Evolutionary conservation across 2,113 vertebrate genomes (phyloP), one percentile per base, ranked within the genome.

Genomic region (Holacanthus passer): DNA sequence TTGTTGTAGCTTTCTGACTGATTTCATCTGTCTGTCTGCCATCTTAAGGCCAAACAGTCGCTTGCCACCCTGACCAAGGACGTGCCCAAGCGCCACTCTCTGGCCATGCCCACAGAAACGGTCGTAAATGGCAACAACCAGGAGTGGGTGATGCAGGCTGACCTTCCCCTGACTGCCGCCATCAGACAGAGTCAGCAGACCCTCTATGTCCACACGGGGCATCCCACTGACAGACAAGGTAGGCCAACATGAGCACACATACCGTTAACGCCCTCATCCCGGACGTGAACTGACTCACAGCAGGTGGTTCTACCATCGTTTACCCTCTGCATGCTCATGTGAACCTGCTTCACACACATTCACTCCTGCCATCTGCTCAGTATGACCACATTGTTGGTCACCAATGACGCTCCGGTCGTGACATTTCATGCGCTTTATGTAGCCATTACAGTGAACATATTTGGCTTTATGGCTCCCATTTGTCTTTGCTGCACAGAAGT

Each of bases 141-240:
- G 95, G 98, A 99, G 94, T 99, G 98, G 98, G 98, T 99, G 94
- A 97, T 98, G 95, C 97, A 99, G 87, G 97, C 97, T 0, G 98
- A 99, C 94, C 96, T 99, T 69, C 98, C 98, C 0, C 96, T 99
- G 88, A 99, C 98, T 0, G 98, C 98, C 0, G 98, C 98, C 85
- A 99, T 99, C 94, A 95, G 98, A 75, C 98, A 99, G 95, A 99
- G 98, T 93, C 98, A 99, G 94, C 98, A 99, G 95, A 99, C 97
- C 0, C 97, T 99, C 45, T 99, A 99, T 60, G 96, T 96, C 0
- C 97, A 99, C 89, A 95, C 97, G 0, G 96, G 95, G 29, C 97
- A 98, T 93, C 95, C 97, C 0, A 95, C 3, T 0, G 98, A 99
- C 92, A 94, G 98, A 91, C 98, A 99, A 97, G 98, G 98, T 99